A percentile compares a stretch with the other conserved stretches of the same genome.
Evolutionary conservation across 2,797 vertebrate species (phyloP).

Genomic region (Sebastes wilsoni): DNA sequence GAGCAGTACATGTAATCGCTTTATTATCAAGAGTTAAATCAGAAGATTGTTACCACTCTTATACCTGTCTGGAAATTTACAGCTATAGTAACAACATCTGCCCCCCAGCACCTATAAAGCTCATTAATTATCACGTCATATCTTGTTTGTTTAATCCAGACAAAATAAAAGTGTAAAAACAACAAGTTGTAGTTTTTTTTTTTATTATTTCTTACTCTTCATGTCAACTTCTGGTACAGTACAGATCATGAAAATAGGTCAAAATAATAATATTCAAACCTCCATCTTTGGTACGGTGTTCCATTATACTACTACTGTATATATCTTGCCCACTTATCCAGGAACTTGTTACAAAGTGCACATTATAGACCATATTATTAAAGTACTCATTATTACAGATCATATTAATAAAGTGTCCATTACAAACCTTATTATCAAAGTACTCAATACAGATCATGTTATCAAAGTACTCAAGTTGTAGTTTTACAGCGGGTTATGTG

Average conservation of each 20-base stretch:
- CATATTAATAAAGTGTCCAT: background rate
- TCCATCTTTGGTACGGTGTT: background rate
- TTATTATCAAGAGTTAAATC: background rate
- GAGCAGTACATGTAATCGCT: background rate
- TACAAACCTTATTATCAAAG: background rate
- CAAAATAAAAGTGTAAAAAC: too few species aligned
- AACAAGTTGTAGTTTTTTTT: background rate
- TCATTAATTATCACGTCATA: too few species aligned
- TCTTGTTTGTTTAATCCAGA: too few species aligned
- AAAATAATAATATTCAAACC: background rate
- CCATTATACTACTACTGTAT: background rate
- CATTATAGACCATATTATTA: fast-evolving
- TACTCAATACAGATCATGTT: background rate
- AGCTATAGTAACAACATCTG: background rate
- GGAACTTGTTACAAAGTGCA: fast-evolving
- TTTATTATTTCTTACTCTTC: too few species aligned
- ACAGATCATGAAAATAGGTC: background rate
- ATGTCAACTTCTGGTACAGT: background rate
- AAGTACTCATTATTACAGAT: too few species aligned
- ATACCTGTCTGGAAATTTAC: background rate
- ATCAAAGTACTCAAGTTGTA: background rate
- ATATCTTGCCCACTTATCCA: background rate
- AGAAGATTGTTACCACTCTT: background rate
- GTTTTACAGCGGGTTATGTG: background rate
- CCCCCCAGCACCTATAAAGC: background rate